These are phyloP conservation scores for Amblyopsis rosae DNA, from an alignment of 2,113 vertebrate species.

Conservation along the genomic window DNA sequence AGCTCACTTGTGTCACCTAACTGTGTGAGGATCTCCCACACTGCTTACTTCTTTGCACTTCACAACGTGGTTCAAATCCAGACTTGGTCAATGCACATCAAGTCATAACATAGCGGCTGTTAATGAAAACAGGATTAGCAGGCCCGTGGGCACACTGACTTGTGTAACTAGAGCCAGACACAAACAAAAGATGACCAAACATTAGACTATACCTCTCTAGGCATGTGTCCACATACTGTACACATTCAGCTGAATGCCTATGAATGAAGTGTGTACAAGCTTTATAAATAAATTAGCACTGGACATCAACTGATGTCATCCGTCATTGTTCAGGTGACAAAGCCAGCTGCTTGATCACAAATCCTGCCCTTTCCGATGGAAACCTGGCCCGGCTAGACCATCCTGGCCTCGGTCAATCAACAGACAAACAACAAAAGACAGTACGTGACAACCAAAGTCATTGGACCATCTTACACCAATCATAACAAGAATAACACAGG, in stretches of 20 bases:
- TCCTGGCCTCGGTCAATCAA: not conserved
- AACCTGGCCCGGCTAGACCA: not conserved
- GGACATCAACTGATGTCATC: conserved; percentile 26
- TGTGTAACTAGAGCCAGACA: conserved; percentile 9
- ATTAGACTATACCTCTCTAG: not conserved
- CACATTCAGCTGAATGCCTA: no score
- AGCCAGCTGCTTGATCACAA: conserved; percentile 33
- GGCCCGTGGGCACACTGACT: not conserved
- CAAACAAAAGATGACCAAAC: not conserved
- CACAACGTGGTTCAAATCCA: not conserved
- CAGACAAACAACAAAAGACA: not conserved
- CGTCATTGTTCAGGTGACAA: conserved; percentile 51
- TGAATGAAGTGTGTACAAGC: no score
- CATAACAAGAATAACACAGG: no score
- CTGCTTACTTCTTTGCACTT: not conserved
- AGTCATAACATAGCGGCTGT: not conserved
- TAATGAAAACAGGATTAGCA: not conserved
- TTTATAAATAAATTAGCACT: not conserved
- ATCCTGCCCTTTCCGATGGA: conserved; percentile 43
- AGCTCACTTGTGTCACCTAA: not conserved
- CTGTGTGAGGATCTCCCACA: no score
- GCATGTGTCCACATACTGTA: no score
- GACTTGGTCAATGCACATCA: not conserved
- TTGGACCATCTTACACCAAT: no score
- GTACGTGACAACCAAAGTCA: conserved; percentile 6